phyloP scores from a whole-genome alignment of 2,888 invertebrate genomes.

The Taenaris catops region DNA sequence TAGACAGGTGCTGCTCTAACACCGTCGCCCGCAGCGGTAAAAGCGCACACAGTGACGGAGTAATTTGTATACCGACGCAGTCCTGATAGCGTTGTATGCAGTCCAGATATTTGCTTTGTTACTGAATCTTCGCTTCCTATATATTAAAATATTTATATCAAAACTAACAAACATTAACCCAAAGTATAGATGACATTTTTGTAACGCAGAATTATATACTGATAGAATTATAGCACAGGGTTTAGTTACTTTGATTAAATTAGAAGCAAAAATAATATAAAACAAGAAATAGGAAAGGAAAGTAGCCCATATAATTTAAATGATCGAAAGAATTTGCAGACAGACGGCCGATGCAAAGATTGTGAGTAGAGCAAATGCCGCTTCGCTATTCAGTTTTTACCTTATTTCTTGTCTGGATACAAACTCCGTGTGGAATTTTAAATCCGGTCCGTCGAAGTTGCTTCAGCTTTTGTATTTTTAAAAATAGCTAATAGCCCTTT shows the following conservation, averaged over 20 bases:
- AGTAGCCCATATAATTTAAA: no score
- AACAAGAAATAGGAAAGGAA: no score
- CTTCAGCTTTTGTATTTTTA: constrained; percentile 21
- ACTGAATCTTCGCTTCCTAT: constrained; percentile 86
- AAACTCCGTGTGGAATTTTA: constrained; percentile 25
- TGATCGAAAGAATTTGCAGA: constrained; percentile 8
- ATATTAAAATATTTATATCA: no score
- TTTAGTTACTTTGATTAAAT: no score
- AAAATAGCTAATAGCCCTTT: constrained; percentile 21
- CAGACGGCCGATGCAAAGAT: constrained; percentile 2
- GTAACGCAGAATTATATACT: no score
- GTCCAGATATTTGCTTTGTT: constrained; percentile 86
- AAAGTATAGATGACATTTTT: no score
- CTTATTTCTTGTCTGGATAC: constrained; percentile 24
- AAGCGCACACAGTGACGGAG: constrained; percentile 93
- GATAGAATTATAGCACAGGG: no score
- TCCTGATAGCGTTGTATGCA: constrained; percentile 86
- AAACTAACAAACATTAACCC: no score
- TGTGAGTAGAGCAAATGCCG: constrained; percentile 12
- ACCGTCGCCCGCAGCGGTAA: constrained; percentile 94
- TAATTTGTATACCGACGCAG: constrained; percentile 94
- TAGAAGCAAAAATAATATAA: no score
- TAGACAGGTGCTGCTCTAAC: constrained; percentile 90
- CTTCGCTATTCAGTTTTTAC: constrained; percentile 13
- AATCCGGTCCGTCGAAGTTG: constrained; percentile 19